phyloP scores from a whole-genome alignment of 2,797 vertebrate genomes.

The Hydrophis major region DNA sequence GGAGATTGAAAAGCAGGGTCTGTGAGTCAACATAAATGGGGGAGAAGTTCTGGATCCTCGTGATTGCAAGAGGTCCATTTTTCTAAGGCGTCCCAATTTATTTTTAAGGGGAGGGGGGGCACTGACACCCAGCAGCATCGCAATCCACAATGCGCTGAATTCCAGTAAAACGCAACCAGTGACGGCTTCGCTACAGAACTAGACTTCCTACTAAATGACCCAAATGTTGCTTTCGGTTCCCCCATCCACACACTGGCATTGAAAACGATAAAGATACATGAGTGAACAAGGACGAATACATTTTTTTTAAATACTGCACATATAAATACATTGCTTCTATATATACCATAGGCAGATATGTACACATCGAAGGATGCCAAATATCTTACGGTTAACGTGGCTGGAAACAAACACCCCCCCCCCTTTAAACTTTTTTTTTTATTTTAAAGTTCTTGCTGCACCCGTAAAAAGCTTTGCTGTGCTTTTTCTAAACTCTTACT shows the following conservation, averaged over 20 bases:
- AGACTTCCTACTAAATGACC: conserved; percentile 41
- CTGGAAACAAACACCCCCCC: conserved; percentile 19
- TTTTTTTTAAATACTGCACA: conserved; percentile 52
- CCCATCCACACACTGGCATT: conserved; percentile 55
- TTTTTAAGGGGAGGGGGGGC: background rate
- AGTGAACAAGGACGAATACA: conserved; percentile 57
- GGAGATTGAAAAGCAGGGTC: conserved; percentile 21
- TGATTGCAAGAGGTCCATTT: background rate
- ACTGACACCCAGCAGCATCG: conserved; percentile 59
- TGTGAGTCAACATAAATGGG: background rate
- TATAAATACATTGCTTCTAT: conserved; percentile 49
- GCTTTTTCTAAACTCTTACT: conserved; percentile 38
- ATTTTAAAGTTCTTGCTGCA: too few relatives aligned
- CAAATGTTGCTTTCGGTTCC: conserved; percentile 41
- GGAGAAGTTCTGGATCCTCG: conserved; percentile 43
- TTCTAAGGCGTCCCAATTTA: conserved; percentile 45
- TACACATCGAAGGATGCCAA: conserved; percentile 47
- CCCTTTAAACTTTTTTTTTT: conserved; percentile 35
- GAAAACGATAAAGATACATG: conserved; percentile 53
- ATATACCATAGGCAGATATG: conserved; percentile 49
- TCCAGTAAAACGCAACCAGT: conserved; percentile 52
- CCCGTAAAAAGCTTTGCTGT: conserved; percentile 14
- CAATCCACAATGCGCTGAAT: conserved; percentile 57
- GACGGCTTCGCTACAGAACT: conserved; percentile 58
- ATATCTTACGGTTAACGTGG: conserved; percentile 39